These are phyloP conservation scores for Zenarchopterus dispar DNA, from an alignment of 2,797 vertebrate genomes.

Conservation along the genomic window DNA sequence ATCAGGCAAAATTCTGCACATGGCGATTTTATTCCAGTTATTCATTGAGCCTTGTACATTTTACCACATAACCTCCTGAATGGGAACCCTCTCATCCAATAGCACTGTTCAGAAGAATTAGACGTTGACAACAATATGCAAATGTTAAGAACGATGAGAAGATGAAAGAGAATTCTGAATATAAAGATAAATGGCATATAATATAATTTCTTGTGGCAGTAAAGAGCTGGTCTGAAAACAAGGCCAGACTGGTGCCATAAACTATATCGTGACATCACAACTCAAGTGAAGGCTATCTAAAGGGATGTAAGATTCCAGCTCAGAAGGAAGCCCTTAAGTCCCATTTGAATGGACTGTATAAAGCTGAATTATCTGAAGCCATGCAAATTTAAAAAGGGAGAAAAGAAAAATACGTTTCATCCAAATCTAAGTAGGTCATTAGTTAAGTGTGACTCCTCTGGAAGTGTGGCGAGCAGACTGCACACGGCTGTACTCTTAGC, in stretches of 20 bases:
- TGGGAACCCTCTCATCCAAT: slow-evolving; percentile 1
- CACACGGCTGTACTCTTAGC: slow-evolving; percentile 45
- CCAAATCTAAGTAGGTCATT: slow-evolving; percentile 62
- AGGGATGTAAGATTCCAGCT: slow-evolving; percentile 35
- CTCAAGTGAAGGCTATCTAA: not conserved
- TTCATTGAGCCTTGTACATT: not conserved
- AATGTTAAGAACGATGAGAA: slow-evolving; percentile 22
- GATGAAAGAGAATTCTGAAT: slow-evolving; percentile 51
- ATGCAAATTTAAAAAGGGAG: slow-evolving; percentile 19
- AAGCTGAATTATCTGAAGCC: slow-evolving; percentile 31
- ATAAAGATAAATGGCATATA: slow-evolving; percentile 25
- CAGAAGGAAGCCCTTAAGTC: slow-evolving; percentile 1
- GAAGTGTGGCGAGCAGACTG: slow-evolving; percentile 35
- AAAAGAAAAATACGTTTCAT: slow-evolving; percentile 12
- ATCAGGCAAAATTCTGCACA: not conserved
- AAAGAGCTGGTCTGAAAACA: slow-evolving; percentile 28
- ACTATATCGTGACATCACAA: slow-evolving; percentile 11
- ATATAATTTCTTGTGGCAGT: slow-evolving; percentile 37
- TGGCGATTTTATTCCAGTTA: not conserved
- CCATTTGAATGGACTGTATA: slow-evolving; percentile 25
- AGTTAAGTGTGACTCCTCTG: slow-evolving; percentile 45
- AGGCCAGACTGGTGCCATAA: not conserved
- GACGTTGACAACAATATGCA: too few relatives aligned
- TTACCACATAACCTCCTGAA: not conserved
- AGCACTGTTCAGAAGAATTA: slow-evolving; percentile 1